Percentiles rank a stretch among this genome's conserved stretches.
phyloP scores from a whole-genome alignment of 2,797 vertebrate genomes.

The Chiropotes sagulatus region DNA sequence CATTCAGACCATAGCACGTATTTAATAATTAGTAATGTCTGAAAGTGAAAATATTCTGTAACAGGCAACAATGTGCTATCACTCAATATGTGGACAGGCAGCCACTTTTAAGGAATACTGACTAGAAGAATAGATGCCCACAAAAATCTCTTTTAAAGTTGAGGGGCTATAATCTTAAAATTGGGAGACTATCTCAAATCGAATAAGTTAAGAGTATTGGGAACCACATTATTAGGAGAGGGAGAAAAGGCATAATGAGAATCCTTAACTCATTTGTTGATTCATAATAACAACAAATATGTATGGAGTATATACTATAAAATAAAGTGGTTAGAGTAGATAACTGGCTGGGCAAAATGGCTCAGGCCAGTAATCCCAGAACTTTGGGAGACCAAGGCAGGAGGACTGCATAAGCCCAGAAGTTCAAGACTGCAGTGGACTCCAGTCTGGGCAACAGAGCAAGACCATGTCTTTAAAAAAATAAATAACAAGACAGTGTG shows the following conservation, averaged over 20 bases:
- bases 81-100: background rate
- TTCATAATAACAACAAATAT: background rate
- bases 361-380: background rate
- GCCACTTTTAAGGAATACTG: background rate
- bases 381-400: background rate
- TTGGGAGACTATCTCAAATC: background rate
- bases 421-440: background rate
- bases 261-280: background rate
- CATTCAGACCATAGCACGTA: background rate
- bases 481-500: background rate
- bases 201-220: background rate
- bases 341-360: background rate
- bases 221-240: background rate
- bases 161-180: background rate
- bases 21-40: background rate
- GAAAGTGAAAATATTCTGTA: background rate
- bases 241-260: background rate
- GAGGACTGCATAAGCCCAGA: background rate
- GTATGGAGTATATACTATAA: background rate
- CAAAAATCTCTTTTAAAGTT: background rate
- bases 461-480: background rate
- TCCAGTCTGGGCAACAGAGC: background rate
- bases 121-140: background rate
- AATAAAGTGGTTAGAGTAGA: background rate
- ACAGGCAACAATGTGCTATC: background rate